Evolutionary conservation across 2,888 invertebrate species (phyloP).

Genomic region (Drosophila mimetica): DNA sequence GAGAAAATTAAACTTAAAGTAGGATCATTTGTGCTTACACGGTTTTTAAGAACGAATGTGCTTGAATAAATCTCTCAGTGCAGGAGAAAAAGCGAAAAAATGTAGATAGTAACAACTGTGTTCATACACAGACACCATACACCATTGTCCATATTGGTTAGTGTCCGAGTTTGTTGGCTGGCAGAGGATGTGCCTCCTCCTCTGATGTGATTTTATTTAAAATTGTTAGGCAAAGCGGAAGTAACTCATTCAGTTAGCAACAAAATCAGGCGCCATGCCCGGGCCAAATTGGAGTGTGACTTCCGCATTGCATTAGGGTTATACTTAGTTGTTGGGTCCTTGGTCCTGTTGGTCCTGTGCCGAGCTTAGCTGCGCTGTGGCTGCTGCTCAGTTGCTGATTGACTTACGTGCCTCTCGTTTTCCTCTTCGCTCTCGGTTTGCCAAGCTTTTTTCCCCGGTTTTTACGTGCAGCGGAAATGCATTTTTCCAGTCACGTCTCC

Average conservation of each 20-base stretch:
- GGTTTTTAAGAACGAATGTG: no score
- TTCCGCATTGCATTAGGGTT: slow-evolving; percentile 75
- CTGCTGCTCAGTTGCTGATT: slow-evolving; percentile 68
- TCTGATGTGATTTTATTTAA: slow-evolving; percentile 69
- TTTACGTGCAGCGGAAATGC: slow-evolving; percentile 77
- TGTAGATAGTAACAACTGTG: slow-evolving; percentile 30
- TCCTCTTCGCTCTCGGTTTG: slow-evolving; percentile 64
- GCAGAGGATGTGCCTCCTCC: background rate
- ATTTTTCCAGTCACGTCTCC: slow-evolving; percentile 74
- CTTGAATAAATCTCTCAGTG: no score
- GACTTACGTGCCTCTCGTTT: slow-evolving; percentile 77
- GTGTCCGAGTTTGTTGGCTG: slow-evolving; percentile 20
- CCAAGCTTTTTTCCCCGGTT: slow-evolving; percentile 46
- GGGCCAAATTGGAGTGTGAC: slow-evolving; percentile 73
- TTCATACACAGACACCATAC: slow-evolving; percentile 10
- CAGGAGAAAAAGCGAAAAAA: no score
- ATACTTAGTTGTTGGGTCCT: slow-evolving; percentile 45
- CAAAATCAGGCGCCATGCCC: slow-evolving; percentile 63
- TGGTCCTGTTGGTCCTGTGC: slow-evolving; percentile 6
- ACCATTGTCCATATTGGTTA: slow-evolving; percentile 32
- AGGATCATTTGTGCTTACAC: no score
- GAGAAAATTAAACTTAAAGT: no score
- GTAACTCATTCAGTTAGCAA: slow-evolving; percentile 77
- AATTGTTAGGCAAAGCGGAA: slow-evolving; percentile 75
- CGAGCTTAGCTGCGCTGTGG: slow-evolving; percentile 19